Evolutionary conservation across 2,113 vertebrate genomes (phyloP).

Genomic region (Megalops atlanticus): DNA sequence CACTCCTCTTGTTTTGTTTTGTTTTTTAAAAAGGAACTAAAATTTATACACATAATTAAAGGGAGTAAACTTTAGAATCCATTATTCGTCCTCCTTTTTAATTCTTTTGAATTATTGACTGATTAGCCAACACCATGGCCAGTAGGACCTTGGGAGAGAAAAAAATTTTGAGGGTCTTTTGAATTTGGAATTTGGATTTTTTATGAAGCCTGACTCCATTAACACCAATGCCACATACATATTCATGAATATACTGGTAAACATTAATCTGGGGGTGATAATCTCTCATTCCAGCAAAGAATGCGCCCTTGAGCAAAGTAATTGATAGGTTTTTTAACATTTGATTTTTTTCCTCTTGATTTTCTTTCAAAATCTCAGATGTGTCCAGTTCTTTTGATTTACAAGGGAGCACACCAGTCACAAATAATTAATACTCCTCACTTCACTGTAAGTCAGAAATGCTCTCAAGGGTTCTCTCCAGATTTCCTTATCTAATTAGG

Average conservation of each 20-base stretch:
- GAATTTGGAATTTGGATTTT: neutral
- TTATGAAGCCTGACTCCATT: neutral
- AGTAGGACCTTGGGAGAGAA: neutral
- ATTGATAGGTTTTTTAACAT: too few species aligned
- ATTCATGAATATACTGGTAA: neutral
- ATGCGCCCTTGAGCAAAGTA: neutral
- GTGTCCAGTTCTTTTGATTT: slow-evolving; percentile 1
- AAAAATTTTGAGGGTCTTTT: neutral
- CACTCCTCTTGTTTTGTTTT: too few species aligned
- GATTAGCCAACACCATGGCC: neutral
- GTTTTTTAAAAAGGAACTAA: too few species aligned
- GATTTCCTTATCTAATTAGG: slow-evolving; percentile 49
- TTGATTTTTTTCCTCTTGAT: neutral
- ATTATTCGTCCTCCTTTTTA: too few species aligned
- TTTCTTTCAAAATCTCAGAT: neutral
- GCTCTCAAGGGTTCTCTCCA: slow-evolving; percentile 38
- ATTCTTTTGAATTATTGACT: too few species aligned
- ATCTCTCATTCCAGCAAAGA: neutral
- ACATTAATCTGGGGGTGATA: neutral
- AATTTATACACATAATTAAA: too few species aligned
- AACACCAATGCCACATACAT: neutral
- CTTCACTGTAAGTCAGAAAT: slow-evolving; percentile 13
- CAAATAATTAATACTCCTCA: slow-evolving; percentile 7
- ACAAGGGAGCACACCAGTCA: slow-evolving; percentile 5
- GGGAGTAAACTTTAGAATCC: too few species aligned